Conservation (phyloP, 2,888 invertebrate species). For the Aquatica leii region DNA sequence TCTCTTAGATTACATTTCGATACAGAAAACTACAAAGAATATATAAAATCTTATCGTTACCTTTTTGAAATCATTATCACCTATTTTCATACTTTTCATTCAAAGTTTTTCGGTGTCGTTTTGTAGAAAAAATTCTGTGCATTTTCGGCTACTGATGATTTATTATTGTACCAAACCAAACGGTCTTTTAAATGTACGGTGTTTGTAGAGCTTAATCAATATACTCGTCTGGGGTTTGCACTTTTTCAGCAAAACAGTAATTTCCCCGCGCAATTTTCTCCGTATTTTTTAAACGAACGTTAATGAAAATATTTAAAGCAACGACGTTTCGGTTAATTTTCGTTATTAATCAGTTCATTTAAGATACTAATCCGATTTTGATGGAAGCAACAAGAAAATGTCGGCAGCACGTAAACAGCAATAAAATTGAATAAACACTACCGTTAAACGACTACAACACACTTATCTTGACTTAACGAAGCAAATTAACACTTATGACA, state of each 20-base stretch:
- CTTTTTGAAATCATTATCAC: slow-evolving; percentile 57
- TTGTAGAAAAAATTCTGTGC: slow-evolving; percentile 51
- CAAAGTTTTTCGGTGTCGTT: slow-evolving; percentile 52
- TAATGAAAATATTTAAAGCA: too few species aligned
- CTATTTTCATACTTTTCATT: slow-evolving; percentile 55
- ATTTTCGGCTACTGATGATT: slow-evolving; percentile 51
- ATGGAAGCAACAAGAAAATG: slow-evolving; percentile 36
- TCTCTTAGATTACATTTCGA: slow-evolving; percentile 18
- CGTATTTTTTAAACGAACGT: slow-evolving; percentile 6
- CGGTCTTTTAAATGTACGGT: slow-evolving; percentile 42
- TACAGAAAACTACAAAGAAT: slow-evolving; percentile 19
- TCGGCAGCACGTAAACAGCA: slow-evolving; percentile 38
- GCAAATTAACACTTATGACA: slow-evolving; percentile 49
- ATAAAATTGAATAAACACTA: slow-evolving; percentile 36
- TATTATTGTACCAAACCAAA: slow-evolving; percentile 46
- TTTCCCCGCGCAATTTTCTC: slow-evolving; percentile 16
- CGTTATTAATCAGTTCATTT: slow-evolving; percentile 26
- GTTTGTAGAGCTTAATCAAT: slow-evolving; percentile 54
- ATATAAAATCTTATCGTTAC: slow-evolving; percentile 40
- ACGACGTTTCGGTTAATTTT: slow-evolving; percentile 12
- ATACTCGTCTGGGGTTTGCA: slow-evolving; percentile 50
- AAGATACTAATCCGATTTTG: slow-evolving; percentile 29
- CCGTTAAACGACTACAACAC: slow-evolving; percentile 40
- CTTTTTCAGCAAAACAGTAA: slow-evolving; percentile 33
- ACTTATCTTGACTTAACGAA: slow-evolving; percentile 49